Evolutionary conservation across 2,797 vertebrate genomes (phyloP), one percentile per base, ranked within the genome.

Genomic region (Capromys pilorides): DNA sequence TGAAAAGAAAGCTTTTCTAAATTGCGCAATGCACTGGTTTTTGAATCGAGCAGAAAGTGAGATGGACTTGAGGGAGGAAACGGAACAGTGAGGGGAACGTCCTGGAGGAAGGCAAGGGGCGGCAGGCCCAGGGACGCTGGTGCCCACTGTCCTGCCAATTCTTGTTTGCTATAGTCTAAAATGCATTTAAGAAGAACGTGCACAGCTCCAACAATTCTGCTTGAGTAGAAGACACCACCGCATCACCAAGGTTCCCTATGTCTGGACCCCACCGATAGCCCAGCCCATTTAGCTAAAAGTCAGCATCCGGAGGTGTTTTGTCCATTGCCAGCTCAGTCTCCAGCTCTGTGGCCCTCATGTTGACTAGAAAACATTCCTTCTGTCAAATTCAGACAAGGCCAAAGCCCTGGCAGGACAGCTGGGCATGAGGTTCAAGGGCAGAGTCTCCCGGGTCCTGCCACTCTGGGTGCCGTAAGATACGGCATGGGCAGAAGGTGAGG

Each of bases 281-380:
- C 51, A 54, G 13, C 36, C 57, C 41, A 75, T 36, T 45, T 69
- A 69, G n/a, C 62, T 77, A 85, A 82, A 88, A 78, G 41, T 11
- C 81, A 66, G 12, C 57, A n/a, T 73, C 79, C 18, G 4, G 21
- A 12, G 14, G 5, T 4, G n/a, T n/a, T 79, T 88, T 49, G 9
- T 59, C 28, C 69, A 64, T 69, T 61, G 59, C 18, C 7, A 67
- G 26, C 49, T 66, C 39, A 36, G 66, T n/a, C 66, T 77, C 28
- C 81, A 26, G 22, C 73, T 90, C 28, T 8, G 33, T 21, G n/a
- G 51, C 84, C 80, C 39, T 80, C 18, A 73, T 75, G 88, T 49
- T 86, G 16, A 51, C n/a, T 45, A 86, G 84, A 83, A 93, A 90
- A 61, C n/a, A 67, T 21, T 33, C 54, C 64, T 73, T 89, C 75